These are phyloP conservation scores for Oxycera nigricornis DNA, from an alignment of 2,888 invertebrate species.

Conservation along the genomic window DNA sequence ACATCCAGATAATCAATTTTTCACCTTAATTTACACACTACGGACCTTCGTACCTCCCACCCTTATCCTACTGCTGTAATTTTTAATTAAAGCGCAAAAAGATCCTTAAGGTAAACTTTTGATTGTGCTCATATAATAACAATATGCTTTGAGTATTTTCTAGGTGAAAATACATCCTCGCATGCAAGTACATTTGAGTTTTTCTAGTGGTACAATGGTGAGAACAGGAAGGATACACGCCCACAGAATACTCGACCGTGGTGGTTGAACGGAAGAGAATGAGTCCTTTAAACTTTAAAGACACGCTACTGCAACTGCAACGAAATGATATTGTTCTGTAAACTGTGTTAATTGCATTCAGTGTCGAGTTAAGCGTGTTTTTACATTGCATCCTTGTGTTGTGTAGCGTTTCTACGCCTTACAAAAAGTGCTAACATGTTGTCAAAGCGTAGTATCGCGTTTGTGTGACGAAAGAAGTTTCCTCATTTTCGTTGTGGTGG, in stretches of 20 bases:
- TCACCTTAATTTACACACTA: not conserved
- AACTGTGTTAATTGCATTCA: not conserved
- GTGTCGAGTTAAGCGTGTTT: not conserved
- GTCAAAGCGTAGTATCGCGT: too few relatives aligned
- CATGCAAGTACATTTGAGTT: too few relatives aligned
- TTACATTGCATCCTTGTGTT: too few relatives aligned
- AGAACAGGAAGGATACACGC: too few relatives aligned
- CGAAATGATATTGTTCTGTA: not conserved
- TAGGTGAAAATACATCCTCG: not conserved
- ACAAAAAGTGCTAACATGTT: too few relatives aligned
- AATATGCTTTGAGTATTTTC: not conserved
- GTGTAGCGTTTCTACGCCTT: too few relatives aligned
- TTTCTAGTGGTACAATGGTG: too few relatives aligned
- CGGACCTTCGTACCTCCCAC: not conserved
- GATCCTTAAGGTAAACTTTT: slow-evolving; percentile 11
- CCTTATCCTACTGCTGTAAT: not conserved
- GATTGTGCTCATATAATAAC: not conserved
- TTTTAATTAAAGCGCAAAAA: slow-evolving; percentile 8
- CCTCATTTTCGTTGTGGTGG: too few relatives aligned
- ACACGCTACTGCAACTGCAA: not conserved
- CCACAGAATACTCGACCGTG: too few relatives aligned
- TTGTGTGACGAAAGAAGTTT: too few relatives aligned
- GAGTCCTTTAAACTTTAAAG: not conserved
- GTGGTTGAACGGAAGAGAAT: not conserved
- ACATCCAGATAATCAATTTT: not conserved